These are phyloP conservation scores for Acrocephalus scirpaceus DNA, from an alignment of 2,797 vertebrate species.

Conservation along the genomic window DNA sequence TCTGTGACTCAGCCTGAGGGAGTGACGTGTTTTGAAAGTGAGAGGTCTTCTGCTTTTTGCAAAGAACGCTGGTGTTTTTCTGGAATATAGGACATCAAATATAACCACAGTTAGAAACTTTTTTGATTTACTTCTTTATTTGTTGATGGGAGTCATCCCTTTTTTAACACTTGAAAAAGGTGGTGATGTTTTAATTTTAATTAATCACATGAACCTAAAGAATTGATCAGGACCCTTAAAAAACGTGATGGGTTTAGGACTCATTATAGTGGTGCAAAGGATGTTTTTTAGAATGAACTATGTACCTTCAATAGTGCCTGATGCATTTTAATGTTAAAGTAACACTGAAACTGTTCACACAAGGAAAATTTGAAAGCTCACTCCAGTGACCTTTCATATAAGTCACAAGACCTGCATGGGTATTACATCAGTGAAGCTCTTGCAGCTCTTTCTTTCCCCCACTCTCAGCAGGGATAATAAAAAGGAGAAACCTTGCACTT, in stretches of 20 bases:
- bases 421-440: neutral
- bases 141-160: neutral
- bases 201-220: neutral
- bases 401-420: neutral
- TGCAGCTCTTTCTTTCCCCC: neutral
- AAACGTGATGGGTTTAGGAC: neutral
- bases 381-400: constrained; percentile 6
- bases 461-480: rapidly evolving
- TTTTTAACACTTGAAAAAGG: neutral
- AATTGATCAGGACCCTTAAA: neutral
- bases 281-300: neutral
- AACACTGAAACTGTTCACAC: neutral
- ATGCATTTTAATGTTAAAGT: neutral
- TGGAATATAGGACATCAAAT: neutral
- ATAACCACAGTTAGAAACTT: neutral
- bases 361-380: neutral
- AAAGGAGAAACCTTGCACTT: neutral
- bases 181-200: neutral
- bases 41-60: constrained; percentile 33
- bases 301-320: neutral
- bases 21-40: constrained; percentile 30
- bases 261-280: neutral
- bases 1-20: neutral
- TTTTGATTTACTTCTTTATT: neutral
- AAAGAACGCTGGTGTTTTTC: neutral